These are phyloP conservation scores for Epizoanthus stellaris DNA, from an alignment of 92 coral and sea anemone genomes.

Conservation along the genomic window DNA sequence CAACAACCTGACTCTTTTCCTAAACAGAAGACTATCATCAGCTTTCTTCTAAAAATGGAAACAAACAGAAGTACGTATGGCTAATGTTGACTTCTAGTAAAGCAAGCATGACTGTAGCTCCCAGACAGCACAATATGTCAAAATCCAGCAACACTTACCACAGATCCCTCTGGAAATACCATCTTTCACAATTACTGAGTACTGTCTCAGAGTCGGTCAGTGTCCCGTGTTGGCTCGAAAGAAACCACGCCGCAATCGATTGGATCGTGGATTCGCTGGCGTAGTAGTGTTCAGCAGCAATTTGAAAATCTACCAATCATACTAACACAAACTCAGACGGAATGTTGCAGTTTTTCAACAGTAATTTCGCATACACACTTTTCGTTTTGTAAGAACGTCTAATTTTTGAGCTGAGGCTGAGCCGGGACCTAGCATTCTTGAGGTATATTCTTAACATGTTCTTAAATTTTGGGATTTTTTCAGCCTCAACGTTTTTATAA, in stretches of 20 bases:
- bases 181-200: background rate
- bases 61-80: background rate
- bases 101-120: background rate
- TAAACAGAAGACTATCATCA: constrained; percentile 30
- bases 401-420: background rate
- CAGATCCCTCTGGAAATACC: constrained; percentile 29
- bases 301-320: constrained; percentile 18
- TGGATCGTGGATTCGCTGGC: background rate
- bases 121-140: background rate
- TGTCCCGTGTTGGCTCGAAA: background rate
- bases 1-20: constrained; percentile 66
- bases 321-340: constrained; percentile 12
- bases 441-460: too few relatives aligned
- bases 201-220: too few relatives aligned
- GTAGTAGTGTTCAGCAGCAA: constrained; percentile 5
- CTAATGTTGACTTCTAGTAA: too few relatives aligned
- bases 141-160: constrained; percentile 11
- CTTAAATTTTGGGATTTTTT: too few relatives aligned
- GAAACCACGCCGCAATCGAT: background rate
- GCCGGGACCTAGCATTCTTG: too few relatives aligned
- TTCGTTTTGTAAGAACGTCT: too few relatives aligned
- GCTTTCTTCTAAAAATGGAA: constrained; percentile 43
- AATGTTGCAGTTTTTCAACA: constrained; percentile 23
- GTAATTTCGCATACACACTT: too few relatives aligned
- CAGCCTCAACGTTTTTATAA: too few relatives aligned